These are phyloP conservation scores for Eristalis pertinax DNA, from an alignment of 2,888 invertebrate genomes.

Conservation along the genomic window DNA sequence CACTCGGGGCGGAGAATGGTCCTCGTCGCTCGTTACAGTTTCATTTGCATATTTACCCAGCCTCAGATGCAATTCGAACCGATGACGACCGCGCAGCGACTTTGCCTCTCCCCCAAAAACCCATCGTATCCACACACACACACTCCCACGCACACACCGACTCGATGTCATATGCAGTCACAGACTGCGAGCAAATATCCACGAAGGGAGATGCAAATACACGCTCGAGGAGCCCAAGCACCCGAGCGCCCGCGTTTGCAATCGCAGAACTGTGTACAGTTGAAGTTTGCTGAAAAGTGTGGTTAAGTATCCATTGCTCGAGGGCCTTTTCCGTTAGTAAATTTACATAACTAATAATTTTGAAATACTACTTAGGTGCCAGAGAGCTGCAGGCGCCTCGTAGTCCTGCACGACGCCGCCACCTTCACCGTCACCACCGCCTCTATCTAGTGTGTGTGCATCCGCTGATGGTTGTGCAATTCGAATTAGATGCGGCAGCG, in stretches of 20 bases:
- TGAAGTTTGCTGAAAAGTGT: conserved; percentile 71
- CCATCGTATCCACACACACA: not conserved
- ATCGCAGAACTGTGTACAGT: conserved; percentile 63
- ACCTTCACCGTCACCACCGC: no score
- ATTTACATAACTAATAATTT: conserved; percentile 72
- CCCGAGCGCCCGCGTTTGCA: not conserved
- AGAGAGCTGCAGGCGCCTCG: not conserved
- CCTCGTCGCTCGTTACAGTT: conserved; percentile 66
- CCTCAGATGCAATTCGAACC: conserved; percentile 57
- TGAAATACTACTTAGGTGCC: conserved; percentile 61
- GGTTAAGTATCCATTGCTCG: conserved; percentile 71
- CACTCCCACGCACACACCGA: conserved; percentile 17
- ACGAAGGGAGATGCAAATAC: conserved; percentile 31
- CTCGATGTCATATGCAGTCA: conserved; percentile 52
- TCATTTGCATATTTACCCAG: conserved; percentile 69
- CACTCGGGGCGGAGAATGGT: conserved; percentile 13
- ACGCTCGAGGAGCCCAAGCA: not conserved
- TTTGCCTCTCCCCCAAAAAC: conserved; percentile 6
- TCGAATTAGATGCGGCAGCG: conserved; percentile 41
- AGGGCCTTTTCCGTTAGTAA: conserved; percentile 67
- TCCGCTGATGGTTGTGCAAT: conserved; percentile 39
- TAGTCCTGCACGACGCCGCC: not conserved
- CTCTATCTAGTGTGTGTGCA: conserved; percentile 8
- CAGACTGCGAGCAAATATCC: conserved; percentile 43
- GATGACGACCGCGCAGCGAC: conserved; percentile 30